Evolutionary conservation across 2,797 vertebrate genomes (phyloP), one percentile per base, ranked within the genome.

Genomic region (Coendou prehensilis): DNA sequence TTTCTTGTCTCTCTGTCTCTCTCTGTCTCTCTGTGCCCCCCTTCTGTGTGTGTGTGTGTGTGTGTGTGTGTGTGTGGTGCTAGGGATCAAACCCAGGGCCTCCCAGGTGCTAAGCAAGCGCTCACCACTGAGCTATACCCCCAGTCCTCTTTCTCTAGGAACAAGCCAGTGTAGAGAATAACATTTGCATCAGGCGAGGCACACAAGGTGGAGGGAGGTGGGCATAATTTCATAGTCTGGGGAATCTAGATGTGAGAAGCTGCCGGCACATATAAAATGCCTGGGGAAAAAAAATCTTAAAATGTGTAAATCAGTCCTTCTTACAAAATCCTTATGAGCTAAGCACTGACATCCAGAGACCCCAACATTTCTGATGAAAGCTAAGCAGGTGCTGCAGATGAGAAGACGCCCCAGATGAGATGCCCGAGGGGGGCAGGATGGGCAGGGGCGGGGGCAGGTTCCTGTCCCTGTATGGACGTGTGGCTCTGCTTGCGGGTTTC

Each of bases 401-500:
- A 78, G 9, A 73, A 54, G 59, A 41, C n/a, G 10, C n/a, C 30
- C 26, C 56, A 14, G 0, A 6, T 26, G 2, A 80, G 30, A 41
- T 0, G 1, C 14, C 4, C 17, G 4, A 0, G 50, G 1, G 56
- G 50, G 13, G 6, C 59, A 82, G 45, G 11, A 11, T 45, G 45
- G 26, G 7, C 47, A 28, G 54, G 30, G 33, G 20, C 54, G 20
- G 33, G 30, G 45, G 20, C 54, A 33, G 33, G n/a, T n/a, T 41
- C 54, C 54, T 28, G 22, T 13, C 57, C 23, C 57, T 33, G 2
- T 7, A 13, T 6, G 5, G 59, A 23, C 4, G 0, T 0, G 4
- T 9, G 0, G 63, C 50, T 37, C 9, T 4, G 37, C 26, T 1
- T 14, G 4, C 2, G 5, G 4, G 15, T 50, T 30, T 2, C 15